These are phyloP conservation scores for Philereme vetulata DNA, from an alignment of 2,888 invertebrate species.

Conservation along the genomic window DNA sequence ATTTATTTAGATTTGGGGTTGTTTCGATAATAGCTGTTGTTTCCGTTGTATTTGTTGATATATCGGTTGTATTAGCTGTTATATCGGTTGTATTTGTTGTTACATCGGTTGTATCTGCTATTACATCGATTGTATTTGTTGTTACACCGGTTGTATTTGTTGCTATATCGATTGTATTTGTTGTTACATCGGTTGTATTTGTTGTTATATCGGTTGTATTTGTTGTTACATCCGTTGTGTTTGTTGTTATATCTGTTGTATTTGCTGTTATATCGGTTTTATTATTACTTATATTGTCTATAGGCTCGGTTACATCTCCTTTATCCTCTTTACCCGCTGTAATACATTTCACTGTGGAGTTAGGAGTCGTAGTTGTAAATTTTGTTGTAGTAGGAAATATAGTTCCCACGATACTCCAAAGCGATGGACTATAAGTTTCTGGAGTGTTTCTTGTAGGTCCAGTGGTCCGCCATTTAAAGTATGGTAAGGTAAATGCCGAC, in stretches of 20 bases:
- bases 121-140: neutral
- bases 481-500: slow-evolving; percentile 58
- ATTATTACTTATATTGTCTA: neutral
- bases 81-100: neutral
- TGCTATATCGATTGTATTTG: too few relatives aligned
- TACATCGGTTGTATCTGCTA: neutral
- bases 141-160: too few relatives aligned
- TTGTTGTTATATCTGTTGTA: neutral
- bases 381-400: slow-evolving; percentile 45
- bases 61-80: too few relatives aligned
- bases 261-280: neutral
- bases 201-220: too few relatives aligned
- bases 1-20: too few relatives aligned
- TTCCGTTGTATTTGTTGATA: too few relatives aligned
- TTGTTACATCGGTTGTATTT: too few relatives aligned
- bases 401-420: slow-evolving; percentile 62
- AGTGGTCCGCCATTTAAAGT: slow-evolving; percentile 65
- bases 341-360: neutral
- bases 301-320: neutral
- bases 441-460: slow-evolving; percentile 55
- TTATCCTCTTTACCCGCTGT: neutral
- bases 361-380: neutral
- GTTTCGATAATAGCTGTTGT: too few relatives aligned
- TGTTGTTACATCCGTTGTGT: neutral
- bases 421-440: slow-evolving; percentile 53